Base-by-base conservation (phyloP, 2,888 invertebrate species). In the Poecilus cupreus region DNA sequence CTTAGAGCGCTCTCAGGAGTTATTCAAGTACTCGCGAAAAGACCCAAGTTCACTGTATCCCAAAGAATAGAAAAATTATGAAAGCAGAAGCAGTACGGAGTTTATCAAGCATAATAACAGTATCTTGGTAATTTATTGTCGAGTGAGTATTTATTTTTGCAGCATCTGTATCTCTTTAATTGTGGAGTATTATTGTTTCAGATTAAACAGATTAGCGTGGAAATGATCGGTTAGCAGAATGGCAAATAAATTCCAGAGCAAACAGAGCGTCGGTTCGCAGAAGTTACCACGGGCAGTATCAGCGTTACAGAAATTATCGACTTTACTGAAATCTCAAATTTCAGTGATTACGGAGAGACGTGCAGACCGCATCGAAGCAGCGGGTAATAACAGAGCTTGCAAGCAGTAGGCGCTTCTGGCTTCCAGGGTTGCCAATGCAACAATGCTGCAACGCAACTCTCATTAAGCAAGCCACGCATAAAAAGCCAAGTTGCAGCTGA, bases 281-380 rank as follows among this genome's bases (percentile, higher is more conserved):
- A 72, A 72, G 72, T 80, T 80, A 80, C 75, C 51, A 75, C 72
- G 54, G 49, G 80, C 72, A 26, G 32, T 43, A 60, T 64, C 64
- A 64, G 78, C 60, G 22, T 51, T 24, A 49, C 79, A 46, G 68
- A 68, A 79, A 79, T 79, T 79, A 79, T 79, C 79, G 79, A 79
- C 68, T 79, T 79, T 79, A 79, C 79, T 79, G 46, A 49, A 79
- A 68, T 79, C 79, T 79, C 68, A 49, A 79, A 79, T 79, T 79
- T 79, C 79, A 79, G 79, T 79, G 79, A 68, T 79, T 79, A 79
- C 37, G 26, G 79, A 46, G 68, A 60, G 79, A 68, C 68, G 64
- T 79, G 68, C 64, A 68, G 46, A 57, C 37, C 37, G 60, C 77
- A 46, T 24, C 43, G 24, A 2, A 24, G 20, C 49, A 43, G 57